phyloP scores from a whole-genome alignment of 2,113 vertebrate genomes.

The Tautogolabrus adspersus region DNA sequence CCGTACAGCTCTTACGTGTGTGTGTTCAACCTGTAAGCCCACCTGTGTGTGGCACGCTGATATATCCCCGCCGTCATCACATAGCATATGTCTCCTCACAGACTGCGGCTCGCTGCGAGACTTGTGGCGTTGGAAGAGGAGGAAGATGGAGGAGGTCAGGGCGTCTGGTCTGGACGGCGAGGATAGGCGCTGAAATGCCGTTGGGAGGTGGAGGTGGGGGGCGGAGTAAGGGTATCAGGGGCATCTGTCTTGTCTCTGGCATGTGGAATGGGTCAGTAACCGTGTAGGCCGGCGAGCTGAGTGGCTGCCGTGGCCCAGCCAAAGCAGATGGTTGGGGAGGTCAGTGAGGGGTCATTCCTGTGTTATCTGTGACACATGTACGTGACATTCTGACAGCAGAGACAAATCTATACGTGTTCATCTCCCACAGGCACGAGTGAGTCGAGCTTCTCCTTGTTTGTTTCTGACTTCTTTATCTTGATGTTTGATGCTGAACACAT shows the following conservation, averaged over 20 bases:
- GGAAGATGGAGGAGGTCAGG: constrained; percentile 54
- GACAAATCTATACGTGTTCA: constrained; percentile 53
- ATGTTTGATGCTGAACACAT: neutral
- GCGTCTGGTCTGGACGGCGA: constrained; percentile 59
- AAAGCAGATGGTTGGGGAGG: constrained; percentile 69
- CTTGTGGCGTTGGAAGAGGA: constrained; percentile 33
- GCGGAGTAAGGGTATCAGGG: constrained; percentile 61
- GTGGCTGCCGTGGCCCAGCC: constrained; percentile 59
- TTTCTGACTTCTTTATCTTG: neutral
- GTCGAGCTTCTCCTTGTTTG: neutral
- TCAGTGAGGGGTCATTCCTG: constrained; percentile 61
- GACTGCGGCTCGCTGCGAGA: constrained; percentile 32
- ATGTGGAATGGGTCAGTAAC: constrained; percentile 74
- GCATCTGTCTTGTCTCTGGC: constrained; percentile 79
- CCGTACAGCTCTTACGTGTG: neutral
- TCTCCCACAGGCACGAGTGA: constrained; percentile 24
- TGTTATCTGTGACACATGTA: constrained; percentile 71
- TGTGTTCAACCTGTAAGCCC: neutral
- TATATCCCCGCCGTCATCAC: constrained; percentile 51
- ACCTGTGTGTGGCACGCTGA: constrained; percentile 28
- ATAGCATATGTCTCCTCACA: constrained; percentile 53
- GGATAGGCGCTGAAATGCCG: constrained; percentile 67
- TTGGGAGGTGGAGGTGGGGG: constrained; percentile 7
- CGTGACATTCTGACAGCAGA: constrained; percentile 66
- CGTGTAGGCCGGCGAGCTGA: constrained; percentile 54